Conservation (phyloP, 2,888 invertebrate species). For the Anthophora plumipes region DNA sequence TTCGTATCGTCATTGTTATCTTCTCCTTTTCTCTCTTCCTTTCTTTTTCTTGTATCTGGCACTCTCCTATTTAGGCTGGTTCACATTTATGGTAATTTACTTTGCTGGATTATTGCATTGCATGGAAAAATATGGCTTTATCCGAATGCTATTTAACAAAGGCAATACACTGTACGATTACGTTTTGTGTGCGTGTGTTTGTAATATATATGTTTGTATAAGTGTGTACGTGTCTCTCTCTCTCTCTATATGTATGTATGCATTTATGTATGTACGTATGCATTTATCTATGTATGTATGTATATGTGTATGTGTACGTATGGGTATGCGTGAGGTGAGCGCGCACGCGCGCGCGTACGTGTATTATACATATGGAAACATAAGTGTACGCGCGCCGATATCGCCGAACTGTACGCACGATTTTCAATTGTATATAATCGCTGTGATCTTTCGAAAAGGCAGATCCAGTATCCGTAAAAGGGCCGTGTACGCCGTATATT, state of each 20-base stretch:
- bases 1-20: not conserved
- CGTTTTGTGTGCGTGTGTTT: slow-evolving; percentile 35
- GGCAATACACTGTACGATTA: slow-evolving; percentile 81
- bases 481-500: slow-evolving; percentile 38
- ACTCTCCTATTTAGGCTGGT: slow-evolving; percentile 77
- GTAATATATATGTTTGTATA: slow-evolving; percentile 3
- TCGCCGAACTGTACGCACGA: slow-evolving; percentile 53
- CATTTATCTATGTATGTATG: not conserved
- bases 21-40: slow-evolving; percentile 10
- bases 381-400: not conserved
- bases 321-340: slow-evolving; percentile 7
- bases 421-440: slow-evolving; percentile 66
- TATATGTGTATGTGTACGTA: not conserved
- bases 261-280: not conserved
- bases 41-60: slow-evolving; percentile 70
- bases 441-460: slow-evolving; percentile 77
- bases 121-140: slow-evolving; percentile 85
- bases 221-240: not conserved
- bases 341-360: slow-evolving; percentile 33
- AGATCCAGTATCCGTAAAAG: slow-evolving; percentile 71
- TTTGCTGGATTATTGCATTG: slow-evolving; percentile 83
- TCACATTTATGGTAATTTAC: slow-evolving; percentile 73
- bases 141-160: slow-evolving; percentile 84
- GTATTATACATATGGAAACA: not conserved
- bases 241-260: too few relatives aligned